Percentiles rank a stretch among this genome's conserved stretches.
phyloP scores from a whole-genome alignment of 1,140 invertebrate species.

The Lamellibrachia luymesi region DNA sequence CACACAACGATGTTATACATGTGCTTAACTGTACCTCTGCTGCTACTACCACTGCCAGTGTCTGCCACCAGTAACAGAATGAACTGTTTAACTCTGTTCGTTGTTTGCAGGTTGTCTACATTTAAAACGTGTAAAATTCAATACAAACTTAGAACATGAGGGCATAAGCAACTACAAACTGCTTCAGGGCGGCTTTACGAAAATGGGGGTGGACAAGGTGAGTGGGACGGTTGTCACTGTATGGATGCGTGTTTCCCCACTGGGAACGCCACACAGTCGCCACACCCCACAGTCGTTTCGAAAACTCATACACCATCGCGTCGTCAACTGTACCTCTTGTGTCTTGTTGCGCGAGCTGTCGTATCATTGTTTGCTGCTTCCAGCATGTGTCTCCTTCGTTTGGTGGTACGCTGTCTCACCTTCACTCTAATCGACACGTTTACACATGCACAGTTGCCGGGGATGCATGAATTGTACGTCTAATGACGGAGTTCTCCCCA shows the following conservation, averaged over 20 bases:
- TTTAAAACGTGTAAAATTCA: constrained; percentile 97
- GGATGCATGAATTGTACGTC: background rate
- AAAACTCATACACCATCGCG: background rate
- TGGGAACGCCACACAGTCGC: background rate
- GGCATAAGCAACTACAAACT: constrained; percentile 99
- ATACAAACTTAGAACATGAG: constrained; percentile 97
- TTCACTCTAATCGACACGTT: background rate
- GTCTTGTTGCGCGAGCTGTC: background rate
- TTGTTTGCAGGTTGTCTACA: constrained; percentile 59
- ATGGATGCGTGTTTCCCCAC: background rate
- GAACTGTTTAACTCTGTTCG: constrained; percentile 7
- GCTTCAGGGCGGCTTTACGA: constrained; percentile 93
- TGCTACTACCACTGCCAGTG: background rate
- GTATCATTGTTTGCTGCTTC: background rate
- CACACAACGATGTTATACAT: background rate
- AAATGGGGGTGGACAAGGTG: constrained; percentile 98
- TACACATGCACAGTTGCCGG: background rate
- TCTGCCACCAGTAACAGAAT: background rate
- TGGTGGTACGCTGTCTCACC: background rate
- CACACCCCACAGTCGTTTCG: background rate
- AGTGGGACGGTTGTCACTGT: constrained; percentile 14
- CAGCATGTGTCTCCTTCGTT: background rate
- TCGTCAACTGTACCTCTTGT: background rate
- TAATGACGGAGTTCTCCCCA: background rate
- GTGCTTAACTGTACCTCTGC: background rate